phyloP scores from a whole-genome alignment of 2,888 invertebrate species.

The Agrochola litura region DNA sequence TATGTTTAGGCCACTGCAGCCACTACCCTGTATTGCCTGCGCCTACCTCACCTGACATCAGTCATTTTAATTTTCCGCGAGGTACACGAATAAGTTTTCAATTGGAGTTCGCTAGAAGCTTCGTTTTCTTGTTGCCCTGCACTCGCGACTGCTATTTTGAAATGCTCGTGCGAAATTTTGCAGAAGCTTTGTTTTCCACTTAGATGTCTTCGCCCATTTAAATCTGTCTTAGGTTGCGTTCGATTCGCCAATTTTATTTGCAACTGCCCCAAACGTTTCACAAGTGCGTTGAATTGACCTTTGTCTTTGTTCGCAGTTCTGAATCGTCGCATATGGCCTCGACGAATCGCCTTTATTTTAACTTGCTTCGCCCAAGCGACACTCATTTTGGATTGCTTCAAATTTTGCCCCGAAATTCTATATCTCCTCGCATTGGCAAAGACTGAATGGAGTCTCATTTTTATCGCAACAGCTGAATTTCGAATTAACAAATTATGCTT shows the following conservation, averaged over 20 bases:
- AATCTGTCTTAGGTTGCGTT: neutral
- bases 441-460: conserved; percentile 1
- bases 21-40: neutral
- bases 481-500: neutral
- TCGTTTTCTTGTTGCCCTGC: neutral
- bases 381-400: neutral
- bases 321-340: no score
- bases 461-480: neutral
- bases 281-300: neutral
- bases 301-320: neutral
- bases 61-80: neutral
- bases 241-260: neutral
- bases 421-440: conserved; percentile 25
- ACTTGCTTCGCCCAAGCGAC: neutral
- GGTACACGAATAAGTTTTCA: neutral
- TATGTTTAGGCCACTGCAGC: neutral
- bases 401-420: neutral
- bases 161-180: neutral
- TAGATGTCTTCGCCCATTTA: neutral
- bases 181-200: neutral
- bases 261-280: conserved; percentile 14
- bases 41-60: conserved; percentile 24
- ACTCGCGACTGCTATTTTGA: neutral
- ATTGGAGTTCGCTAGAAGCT: neutral
- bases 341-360: conserved; percentile 25